Evolutionary conservation across 1,140 invertebrate species (phyloP), one percentile per base, ranked within the genome.

Genomic region (Arion vulgaris): DNA sequence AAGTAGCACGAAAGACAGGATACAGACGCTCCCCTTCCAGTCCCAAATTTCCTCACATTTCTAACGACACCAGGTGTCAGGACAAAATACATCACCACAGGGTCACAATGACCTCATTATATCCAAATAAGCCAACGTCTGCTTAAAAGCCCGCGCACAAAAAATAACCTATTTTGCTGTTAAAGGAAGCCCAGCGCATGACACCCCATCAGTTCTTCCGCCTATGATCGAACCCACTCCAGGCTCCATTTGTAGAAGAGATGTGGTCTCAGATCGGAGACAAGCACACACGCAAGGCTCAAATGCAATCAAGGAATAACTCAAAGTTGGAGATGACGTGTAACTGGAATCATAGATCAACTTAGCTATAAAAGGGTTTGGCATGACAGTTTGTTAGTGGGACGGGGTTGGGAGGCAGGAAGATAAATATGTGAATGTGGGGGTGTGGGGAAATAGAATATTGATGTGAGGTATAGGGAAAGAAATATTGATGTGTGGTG

Each of bases 91-190:
- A 28, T 66, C 17, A 28, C 32, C 11, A 7, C n/a, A 5, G 9
- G 1, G 9, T 11, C 28, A 11, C 7, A 41, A 41, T 26, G 4
- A 1, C 38, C 36, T 26, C 71, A 72, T 38, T 72, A 72, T 72
- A 72, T 72, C 74, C 53, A 76, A 53, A 76, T 32, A 76, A 76
- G 28, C 53, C 2, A 49, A 76, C 26, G 49, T 45, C 4, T 23
- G 34, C 57, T 4, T 62, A 78, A 78, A 78, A 78, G 76, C 76
- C 76, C 23, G 19, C 57, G 26, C 4, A 57, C 66, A 78, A 77
- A n/a, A n/a, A n/a, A n/a, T n/a, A n/a, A 78, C 38, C 76, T 57
- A 66, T 78, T 78, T 66, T 66, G 62, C 28, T 78, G 53, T 78
- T 11, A 49, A 66, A 36, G 53, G 76, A 78, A 78, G 38, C 32